Percentiles rank a stretch among this genome's conserved stretches.
Evolutionary conservation across 2,113 vertebrate species (phyloP).

Genomic region (Microtus richardsoni): DNA sequence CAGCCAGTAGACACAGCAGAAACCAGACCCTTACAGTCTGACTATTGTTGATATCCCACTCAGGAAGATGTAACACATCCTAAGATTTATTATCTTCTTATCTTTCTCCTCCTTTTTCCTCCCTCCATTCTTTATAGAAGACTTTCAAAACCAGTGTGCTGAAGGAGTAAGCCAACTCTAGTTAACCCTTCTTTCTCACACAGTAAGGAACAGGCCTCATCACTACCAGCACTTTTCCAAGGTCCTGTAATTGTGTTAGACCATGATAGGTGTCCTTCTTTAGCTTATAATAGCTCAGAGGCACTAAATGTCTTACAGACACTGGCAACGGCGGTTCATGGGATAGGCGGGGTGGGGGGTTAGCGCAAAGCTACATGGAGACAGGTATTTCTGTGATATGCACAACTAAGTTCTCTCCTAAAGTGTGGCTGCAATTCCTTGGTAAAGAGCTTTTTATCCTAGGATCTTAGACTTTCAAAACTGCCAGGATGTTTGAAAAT

Average conservation of each 20-base stretch:
- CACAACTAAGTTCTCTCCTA: background rate
- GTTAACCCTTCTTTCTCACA: background rate
- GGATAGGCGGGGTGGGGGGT: background rate
- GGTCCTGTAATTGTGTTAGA: background rate
- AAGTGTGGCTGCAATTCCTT: background rate
- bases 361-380: background rate
- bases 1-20: background rate
- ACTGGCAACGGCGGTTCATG: background rate
- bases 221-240: fast-evolving
- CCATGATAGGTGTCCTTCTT: background rate
- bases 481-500: slow-evolving; percentile 23
- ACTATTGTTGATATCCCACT: background rate
- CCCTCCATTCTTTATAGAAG: background rate
- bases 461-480: background rate
- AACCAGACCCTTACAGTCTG: background rate
- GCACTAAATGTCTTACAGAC: background rate
- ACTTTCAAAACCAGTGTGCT: background rate
- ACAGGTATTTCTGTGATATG: background rate
- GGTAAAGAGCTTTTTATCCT: slow-evolving; percentile 31
- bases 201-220: background rate
- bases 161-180: background rate
- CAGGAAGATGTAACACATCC: background rate
- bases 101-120: background rate
- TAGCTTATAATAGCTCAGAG: background rate
- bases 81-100: background rate